A percentile compares a stretch with the other conserved stretches of the same genome.
These are phyloP conservation scores for Pomatostomus ruficeps DNA, from an alignment of 2,113 vertebrate species.

Conservation along the genomic window DNA sequence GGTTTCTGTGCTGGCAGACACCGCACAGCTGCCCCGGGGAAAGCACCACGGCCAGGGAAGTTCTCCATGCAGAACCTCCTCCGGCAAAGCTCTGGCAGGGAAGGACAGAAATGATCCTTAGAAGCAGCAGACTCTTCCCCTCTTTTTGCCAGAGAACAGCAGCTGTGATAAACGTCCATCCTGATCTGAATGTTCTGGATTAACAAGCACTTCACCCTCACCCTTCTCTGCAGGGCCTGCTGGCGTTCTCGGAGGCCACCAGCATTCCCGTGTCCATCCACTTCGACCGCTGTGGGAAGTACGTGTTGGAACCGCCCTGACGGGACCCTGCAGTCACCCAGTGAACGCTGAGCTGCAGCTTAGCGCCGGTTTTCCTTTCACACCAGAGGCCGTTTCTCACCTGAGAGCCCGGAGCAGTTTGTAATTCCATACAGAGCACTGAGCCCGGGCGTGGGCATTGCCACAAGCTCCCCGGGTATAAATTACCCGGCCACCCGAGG, in stretches of 20 bases:
- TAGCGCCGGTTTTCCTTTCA: neutral
- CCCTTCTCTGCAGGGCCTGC: conserved; percentile 76
- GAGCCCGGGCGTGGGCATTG: neutral
- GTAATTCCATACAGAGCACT: neutral
- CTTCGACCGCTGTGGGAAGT: conserved; percentile 83
- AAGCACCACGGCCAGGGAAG: rapidly evolving
- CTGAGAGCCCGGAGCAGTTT: neutral
- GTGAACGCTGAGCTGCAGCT: neutral
- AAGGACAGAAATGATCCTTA: neutral
- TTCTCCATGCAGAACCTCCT: neutral
- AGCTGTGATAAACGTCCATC: neutral
- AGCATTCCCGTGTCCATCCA: conserved; percentile 76
- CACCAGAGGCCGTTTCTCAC: neutral
- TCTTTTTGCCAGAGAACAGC: neutral
- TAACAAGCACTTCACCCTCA: neutral
- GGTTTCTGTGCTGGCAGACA: neutral
- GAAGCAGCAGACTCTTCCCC: neutral
- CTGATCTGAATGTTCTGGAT: neutral
- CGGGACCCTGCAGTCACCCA: neutral
- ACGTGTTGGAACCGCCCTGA: neutral
- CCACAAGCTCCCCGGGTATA: neutral
- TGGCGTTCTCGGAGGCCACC: conserved; percentile 82
- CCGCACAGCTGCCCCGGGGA: neutral
- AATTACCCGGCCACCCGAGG: neutral
- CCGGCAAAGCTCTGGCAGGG: neutral